Evolutionary conservation across 2,113 vertebrate genomes (phyloP).

Genomic region (Zootoca vivipara): DNA sequence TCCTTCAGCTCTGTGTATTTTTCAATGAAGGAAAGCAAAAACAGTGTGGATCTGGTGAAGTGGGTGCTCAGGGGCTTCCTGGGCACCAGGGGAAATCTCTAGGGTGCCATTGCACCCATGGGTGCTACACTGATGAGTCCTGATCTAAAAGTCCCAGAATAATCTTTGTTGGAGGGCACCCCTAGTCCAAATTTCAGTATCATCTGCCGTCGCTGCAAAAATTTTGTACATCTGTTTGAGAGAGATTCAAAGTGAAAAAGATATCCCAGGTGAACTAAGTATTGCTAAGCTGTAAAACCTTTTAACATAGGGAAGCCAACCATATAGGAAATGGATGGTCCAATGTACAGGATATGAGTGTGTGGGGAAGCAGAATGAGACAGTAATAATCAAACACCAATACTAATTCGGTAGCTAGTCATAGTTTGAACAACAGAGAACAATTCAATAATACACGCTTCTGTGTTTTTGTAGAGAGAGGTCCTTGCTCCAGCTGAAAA

Average conservation of each 20-base stretch:
- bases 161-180: background rate
- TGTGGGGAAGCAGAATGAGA: slow-evolving; percentile 4
- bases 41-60: too few relatives aligned
- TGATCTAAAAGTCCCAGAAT: too few relatives aligned
- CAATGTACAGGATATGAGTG: slow-evolving; percentile 15
- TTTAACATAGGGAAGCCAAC: slow-evolving; percentile 47
- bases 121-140: too few relatives aligned
- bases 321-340: slow-evolving; percentile 36
- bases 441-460: background rate
- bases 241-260: slow-evolving; percentile 37
- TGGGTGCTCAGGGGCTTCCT: too few relatives aligned
- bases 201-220: background rate
- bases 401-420: background rate
- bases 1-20: too few relatives aligned
- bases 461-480: slow-evolving; percentile 3
- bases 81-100: too few relatives aligned
- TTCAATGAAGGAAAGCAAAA: too few relatives aligned
- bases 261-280: slow-evolving; percentile 28
- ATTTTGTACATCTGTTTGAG: slow-evolving; percentile 39
- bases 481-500: background rate
- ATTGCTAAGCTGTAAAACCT: slow-evolving; percentile 53
- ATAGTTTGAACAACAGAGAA: background rate
- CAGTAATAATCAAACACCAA: slow-evolving; percentile 38
- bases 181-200: background rate
- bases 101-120: too few relatives aligned